A percentile compares a stretch with the other conserved stretches of the same genome.
Conservation (phyloP, 2,888 invertebrate species). For the Oegoconia quadripuncta region DNA sequence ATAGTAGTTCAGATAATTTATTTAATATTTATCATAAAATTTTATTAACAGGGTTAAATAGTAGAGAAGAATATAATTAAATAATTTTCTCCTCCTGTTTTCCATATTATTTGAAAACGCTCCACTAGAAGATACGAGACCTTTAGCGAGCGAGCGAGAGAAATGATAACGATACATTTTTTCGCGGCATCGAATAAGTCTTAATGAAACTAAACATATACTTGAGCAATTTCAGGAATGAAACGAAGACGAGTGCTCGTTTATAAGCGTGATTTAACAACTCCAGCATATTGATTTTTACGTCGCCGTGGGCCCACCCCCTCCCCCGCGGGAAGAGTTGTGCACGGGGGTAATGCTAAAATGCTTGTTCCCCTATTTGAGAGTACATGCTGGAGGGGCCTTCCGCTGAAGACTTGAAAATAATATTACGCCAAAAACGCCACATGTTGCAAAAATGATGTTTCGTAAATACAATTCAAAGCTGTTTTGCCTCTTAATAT, state of each 20-base stretch:
- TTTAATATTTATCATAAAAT: too few relatives aligned
- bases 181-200: background rate
- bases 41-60: too few relatives aligned
- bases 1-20: too few relatives aligned
- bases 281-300: constrained; percentile 84
- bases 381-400: constrained; percentile 77
- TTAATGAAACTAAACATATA: constrained; percentile 46
- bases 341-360: constrained; percentile 80
- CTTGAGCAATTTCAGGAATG: constrained; percentile 72
- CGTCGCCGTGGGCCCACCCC: constrained; percentile 78
- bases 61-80: too few relatives aligned
- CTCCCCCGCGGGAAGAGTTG: constrained; percentile 77
- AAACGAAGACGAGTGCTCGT: constrained; percentile 80
- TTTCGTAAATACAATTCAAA: too few relatives aligned
- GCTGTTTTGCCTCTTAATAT: too few relatives aligned
- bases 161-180: too few relatives aligned
- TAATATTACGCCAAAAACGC: constrained; percentile 3
- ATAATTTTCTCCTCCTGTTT: too few relatives aligned
- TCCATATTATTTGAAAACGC: too few relatives aligned
- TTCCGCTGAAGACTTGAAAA: constrained; percentile 41
- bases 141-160: too few relatives aligned
- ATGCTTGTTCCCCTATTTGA: constrained; percentile 80
- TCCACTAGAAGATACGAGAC: too few relatives aligned
- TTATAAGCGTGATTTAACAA: constrained; percentile 87
- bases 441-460: too few relatives aligned